phyloP scores from a whole-genome alignment of 2,888 invertebrate genomes.

The Microctonus aethiopoides region DNA sequence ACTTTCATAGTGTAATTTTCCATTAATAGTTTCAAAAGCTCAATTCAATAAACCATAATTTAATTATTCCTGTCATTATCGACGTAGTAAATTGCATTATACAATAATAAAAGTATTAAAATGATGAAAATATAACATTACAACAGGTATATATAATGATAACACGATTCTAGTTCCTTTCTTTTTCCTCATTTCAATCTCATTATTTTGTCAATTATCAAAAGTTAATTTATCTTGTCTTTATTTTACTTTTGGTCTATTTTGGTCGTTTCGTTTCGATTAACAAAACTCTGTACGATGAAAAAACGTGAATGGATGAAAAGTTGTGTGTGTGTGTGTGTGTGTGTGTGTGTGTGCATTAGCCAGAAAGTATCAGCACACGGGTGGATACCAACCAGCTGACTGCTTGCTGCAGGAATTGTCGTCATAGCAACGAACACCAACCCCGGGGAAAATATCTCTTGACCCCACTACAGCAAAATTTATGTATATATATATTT shows the following conservation, averaged over 20 bases:
- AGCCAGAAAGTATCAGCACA: constrained; percentile 24
- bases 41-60: background rate
- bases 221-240: constrained; percentile 1
- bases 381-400: constrained; percentile 58
- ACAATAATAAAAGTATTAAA: constrained; percentile 12
- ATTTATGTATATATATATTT: constrained; percentile 48
- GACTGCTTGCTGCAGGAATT: constrained; percentile 54
- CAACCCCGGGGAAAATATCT: constrained; percentile 60
- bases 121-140: too few species aligned
- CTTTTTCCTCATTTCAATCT: background rate
- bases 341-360: background rate
- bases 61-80: constrained; percentile 26
- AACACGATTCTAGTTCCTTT: background rate
- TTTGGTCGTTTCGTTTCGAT: constrained; percentile 47
- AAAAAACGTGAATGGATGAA: constrained; percentile 60
- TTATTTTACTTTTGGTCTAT: constrained; percentile 32
- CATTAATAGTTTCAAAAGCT: background rate
- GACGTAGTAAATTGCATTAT: constrained; percentile 37
- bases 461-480: constrained; percentile 55
- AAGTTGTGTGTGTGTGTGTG: constrained; percentile 34
- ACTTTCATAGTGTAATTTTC: background rate
- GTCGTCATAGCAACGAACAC: constrained; percentile 61
- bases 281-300: constrained; percentile 43
- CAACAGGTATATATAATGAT: too few species aligned
- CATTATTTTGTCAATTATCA: background rate